These are phyloP conservation scores for Urocynchramus pylzowi DNA, from an alignment of 2,113 vertebrate species.

Conservation along the genomic window DNA sequence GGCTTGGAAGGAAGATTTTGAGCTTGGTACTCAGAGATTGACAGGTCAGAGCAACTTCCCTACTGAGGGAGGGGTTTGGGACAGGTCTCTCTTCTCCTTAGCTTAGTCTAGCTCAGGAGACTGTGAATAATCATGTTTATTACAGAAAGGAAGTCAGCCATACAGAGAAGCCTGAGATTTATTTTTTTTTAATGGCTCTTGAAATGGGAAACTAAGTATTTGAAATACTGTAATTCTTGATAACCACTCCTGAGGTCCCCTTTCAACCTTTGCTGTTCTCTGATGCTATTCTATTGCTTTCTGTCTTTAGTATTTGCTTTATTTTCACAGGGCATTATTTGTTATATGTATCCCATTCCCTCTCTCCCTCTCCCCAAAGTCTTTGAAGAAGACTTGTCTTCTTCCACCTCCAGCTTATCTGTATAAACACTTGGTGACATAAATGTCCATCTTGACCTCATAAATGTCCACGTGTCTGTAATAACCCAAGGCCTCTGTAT, in stretches of 20 bases:
- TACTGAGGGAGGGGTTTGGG: background rate
- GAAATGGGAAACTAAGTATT: background rate
- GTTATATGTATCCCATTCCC: background rate
- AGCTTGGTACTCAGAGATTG: background rate
- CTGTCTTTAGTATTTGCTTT: background rate
- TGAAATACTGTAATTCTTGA: background rate
- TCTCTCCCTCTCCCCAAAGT: background rate
- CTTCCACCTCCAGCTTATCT: background rate
- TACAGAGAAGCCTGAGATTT: background rate
- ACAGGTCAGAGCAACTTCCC: background rate
- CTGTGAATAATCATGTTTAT: conserved; percentile 20
- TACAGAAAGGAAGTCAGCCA: background rate
- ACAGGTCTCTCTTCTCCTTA: background rate
- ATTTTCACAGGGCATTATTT: background rate
- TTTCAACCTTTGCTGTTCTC: background rate
- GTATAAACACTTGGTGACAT: background rate
- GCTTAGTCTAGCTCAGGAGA: background rate
- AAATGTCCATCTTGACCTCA: background rate
- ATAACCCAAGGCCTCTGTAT: background rate
- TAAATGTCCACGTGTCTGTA: background rate
- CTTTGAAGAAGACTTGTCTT: background rate
- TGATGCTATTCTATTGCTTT: background rate
- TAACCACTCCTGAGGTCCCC: background rate
- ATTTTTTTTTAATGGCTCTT: background rate
- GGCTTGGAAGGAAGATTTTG: background rate